Base-by-base conservation (phyloP, 2,113 vertebrate species). In the Polypterus senegalus region DNA sequence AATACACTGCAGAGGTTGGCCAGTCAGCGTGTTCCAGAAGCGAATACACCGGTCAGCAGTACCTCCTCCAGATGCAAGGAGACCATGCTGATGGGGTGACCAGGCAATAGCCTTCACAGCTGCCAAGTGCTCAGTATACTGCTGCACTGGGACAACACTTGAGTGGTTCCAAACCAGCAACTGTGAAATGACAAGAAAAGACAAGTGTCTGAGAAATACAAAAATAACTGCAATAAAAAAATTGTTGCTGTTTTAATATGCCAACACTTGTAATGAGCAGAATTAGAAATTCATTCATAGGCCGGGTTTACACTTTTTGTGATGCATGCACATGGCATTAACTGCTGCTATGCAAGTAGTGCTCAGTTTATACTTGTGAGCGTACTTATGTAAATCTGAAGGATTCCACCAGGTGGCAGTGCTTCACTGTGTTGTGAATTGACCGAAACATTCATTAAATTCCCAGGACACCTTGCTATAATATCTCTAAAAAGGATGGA, bases 131-230 rank as follows among this genome's bases (percentile, higher is more conserved):
- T 99, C 96, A 0, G 95, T 98, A 79, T 99, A 99, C 66, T 97
- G 94, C 48, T 99, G 96, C 66, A 95, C 94, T 0, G 96, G 96
- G 46, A 91, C 87, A 63, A 97, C 82, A 47, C 92, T 97, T 0
- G 95, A 97, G 75, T 97, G 94, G 71, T 96, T 99, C 96, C 96
- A 99, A 56, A 99, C 96, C 1, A 99, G 86, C 59, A 99, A 78
- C 96, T 99, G 69, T 2, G 62, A 5, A 48, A 51, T 27, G 47
- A 27, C 27, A 27, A 27, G 27, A 27, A 27, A 27, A 27, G 27
- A 45, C 27, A 27, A 57, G 8, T 2, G 54, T 6, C 46, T 46
- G 44, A 45, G 5, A 53, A 7, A 53, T 52, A 7, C 5, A 46
- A 54, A 61, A 51, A 58, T 9, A 58, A 5, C 43, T 3, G 56